Base-by-base conservation (phyloP, 1,140 invertebrate genomes). In the Macrostomum lignano region DNA sequence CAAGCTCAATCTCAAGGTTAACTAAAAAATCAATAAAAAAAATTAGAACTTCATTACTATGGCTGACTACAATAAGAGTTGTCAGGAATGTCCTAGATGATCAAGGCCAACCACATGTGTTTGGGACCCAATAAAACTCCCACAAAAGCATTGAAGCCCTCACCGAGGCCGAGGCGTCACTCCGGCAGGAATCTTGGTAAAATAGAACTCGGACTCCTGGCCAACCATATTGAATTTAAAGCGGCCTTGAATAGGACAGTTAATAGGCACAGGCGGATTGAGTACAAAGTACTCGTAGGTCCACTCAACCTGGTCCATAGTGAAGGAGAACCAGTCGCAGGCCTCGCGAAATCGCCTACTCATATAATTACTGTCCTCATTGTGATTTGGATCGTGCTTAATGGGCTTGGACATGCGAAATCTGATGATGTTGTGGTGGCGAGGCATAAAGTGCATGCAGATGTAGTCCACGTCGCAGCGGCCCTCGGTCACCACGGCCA, bases 401-500 rank as follows among this genome's bases (percentile, higher is more conserved):
- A n/a, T n/a, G n/a, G 32, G 32, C 33, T 78, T 50, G 37, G 82
- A 78, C 55, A 72, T 74, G 41, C 84, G 67, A 52, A 76, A 93
- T 44, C 76, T 65, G 38, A 93, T 88, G 40, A 94, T 67, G 51
- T 88, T 91, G 45, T 91, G 81, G 64, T 93, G 82, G 38, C 76
- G 66, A 0, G 78, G 74, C 7, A 91, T 69, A 52, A 94, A 86
- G 49, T 93, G 79, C 46, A 86, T 88, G 47, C 86, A 93, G 6
- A 91, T 69, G 47, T 76, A 93, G 67, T 93, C 84, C 46, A 86
- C 82, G 61, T 93, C 82, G 58, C 81, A n/a, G n/a, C n/a, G n/a
- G n/a, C 91, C 82, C 1, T 91, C 78, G 3, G 79, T 84, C 5
- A 91, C 65, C 39, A 79, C 64, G 6, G 82, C 77, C 76, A 93